A percentile compares a stretch with the other conserved stretches of the same genome.
Evolutionary conservation across 92 coral and sea anemone species (phyloP).

Genomic region (Zoanthus sociatus): DNA sequence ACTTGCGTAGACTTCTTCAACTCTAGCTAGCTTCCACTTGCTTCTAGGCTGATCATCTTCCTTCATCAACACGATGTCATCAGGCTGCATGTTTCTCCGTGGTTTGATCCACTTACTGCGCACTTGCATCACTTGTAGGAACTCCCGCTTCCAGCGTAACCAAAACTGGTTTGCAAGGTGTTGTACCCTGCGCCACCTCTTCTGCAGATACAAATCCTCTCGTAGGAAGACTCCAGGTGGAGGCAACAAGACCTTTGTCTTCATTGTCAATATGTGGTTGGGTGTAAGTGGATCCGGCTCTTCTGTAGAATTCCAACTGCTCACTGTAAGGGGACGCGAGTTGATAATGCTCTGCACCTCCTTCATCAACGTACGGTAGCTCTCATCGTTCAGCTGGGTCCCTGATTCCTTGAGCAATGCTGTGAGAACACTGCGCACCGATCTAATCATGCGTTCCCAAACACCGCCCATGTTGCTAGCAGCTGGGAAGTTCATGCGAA

Average conservation of each 20-base stretch:
- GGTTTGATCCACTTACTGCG: conserved; percentile 32
- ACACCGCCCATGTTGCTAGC: conserved; percentile 69
- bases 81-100: conserved; percentile 1
- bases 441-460: conserved; percentile 60
- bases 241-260: conserved; percentile 56
- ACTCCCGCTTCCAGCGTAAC: conserved; percentile 50
- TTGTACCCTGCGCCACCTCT: conserved; percentile 47
- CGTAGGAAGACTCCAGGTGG: conserved; percentile 65
- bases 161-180: conserved; percentile 54
- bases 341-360: conserved; percentile 44
- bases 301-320: conserved; percentile 35
- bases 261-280: conserved; percentile 55
- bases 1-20: not conserved
- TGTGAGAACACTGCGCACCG: conserved; percentile 54
- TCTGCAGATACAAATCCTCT: conserved; percentile 35
- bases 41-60: conserved; percentile 43
- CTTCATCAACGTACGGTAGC: conserved; percentile 59
- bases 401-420: conserved; percentile 52
- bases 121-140: conserved; percentile 33
- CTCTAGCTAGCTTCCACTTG: conserved; percentile 20
- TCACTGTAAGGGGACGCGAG: conserved; percentile 37
- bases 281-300: conserved; percentile 55
- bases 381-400: conserved; percentile 60
- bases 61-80: conserved; percentile 23
- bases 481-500: conserved; percentile 61